Evolutionary conservation across 2,113 vertebrate genomes (phyloP), one percentile per base, ranked within the genome.

Genomic region (Eidolon helvum): DNA sequence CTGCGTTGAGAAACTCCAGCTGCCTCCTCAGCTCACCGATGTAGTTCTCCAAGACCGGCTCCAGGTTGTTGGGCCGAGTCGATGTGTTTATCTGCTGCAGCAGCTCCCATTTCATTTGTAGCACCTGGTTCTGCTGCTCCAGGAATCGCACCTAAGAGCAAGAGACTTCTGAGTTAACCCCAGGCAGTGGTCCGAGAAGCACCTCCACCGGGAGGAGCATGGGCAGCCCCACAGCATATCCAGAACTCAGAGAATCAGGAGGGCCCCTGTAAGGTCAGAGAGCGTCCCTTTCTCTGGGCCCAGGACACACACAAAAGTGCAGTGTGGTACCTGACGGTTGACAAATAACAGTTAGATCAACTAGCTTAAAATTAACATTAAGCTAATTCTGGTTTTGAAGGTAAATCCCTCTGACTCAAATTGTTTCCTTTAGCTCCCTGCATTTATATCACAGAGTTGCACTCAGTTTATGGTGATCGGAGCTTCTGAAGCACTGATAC

Each of bases 21-120:
- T 99, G 98, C 90, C 98, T 98, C 96, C 98, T 98, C 97, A 99
- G 98, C 96, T 98, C 98, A 1, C 97, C 22, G 30, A 99, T 99
- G 97, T 99, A 99, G 57, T 96, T 97, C 98, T 99, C 99, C 22
- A 99, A 99, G 98, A 99, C 90, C 59, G 96, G 65, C 0, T 99
- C 99, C 24, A 99, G 98, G 98, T 98, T 99, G 93, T 74, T 95
- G 38, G 69, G 61, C 22, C 8, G 12, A 15, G 72, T 94, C 0
- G 92, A 84, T 1, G 91, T 97, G 65, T 96, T 53, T n/a, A 98
- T 82, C 86, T 96, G 96, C 84, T 98, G 97, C 91, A 98, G 92
- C 38, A 98, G 95, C 74, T 96, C 97, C 97, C 97, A 98, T 61
- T 98, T 98, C 0, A 91, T 98, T 77, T 96, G 96, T 7, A 98